phyloP scores from a whole-genome alignment of 2,113 vertebrate genomes.

The Mirounga angustirostris region DNA sequence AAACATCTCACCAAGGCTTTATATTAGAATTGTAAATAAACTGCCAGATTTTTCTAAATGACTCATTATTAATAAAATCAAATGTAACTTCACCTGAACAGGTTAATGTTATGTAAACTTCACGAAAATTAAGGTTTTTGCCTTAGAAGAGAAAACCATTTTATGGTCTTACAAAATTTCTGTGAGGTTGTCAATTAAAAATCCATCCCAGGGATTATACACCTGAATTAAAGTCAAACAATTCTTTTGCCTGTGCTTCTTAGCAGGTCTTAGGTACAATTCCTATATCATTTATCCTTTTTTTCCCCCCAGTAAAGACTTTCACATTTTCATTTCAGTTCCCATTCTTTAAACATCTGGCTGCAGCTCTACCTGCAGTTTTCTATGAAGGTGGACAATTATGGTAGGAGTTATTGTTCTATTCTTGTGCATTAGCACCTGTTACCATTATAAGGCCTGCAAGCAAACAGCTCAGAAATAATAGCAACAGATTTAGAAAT shows the following conservation, averaged over 20 bases:
- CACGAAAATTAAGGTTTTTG: constrained; percentile 33
- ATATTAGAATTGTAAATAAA: constrained; percentile 25
- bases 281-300: background rate
- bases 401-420: constrained; percentile 54
- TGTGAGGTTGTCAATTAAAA: constrained; percentile 52
- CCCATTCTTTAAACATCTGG: constrained; percentile 71
- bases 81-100: constrained; percentile 32
- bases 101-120: constrained; percentile 36
- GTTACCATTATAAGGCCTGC: constrained; percentile 58
- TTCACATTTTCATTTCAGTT: constrained; percentile 64
- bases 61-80: constrained; percentile 58
- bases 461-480: constrained; percentile 71
- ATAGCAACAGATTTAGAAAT: constrained; percentile 64
- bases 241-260: constrained; percentile 34
- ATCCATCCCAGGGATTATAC: background rate
- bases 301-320: constrained; percentile 12
- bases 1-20: constrained; percentile 11
- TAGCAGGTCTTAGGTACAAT: background rate
- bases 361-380: constrained; percentile 50
- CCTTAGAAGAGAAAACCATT: constrained; percentile 23
- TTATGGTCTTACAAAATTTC: constrained; percentile 27
- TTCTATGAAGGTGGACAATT: constrained; percentile 57
- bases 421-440: constrained; percentile 51
- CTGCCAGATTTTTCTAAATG: constrained; percentile 47
- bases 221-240: constrained; percentile 56